Base-by-base conservation (phyloP, 2,797 vertebrate genomes). In the Lemur catta region DNA sequence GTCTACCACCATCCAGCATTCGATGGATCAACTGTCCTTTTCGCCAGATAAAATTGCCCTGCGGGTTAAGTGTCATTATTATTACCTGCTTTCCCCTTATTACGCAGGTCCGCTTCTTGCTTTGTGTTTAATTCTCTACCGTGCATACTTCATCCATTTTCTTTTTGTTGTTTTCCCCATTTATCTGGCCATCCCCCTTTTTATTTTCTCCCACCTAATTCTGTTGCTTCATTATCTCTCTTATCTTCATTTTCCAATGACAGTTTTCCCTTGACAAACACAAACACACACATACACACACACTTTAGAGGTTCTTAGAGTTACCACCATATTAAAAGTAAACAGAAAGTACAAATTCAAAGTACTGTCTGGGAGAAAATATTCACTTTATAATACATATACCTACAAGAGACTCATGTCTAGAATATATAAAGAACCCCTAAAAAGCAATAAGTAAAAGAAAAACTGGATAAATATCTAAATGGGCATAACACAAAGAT, bases 261-360 rank as follows among this genome's bases (percentile, higher is more conserved):
- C 2, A 57, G 8, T 52, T 88, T 74, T 30, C 9, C 26, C 17
- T 84, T 2, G 24, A 1, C 2, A 15, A 6, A 26, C 38, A 38
- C 57, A 63, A 8, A 35, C 2, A 13, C 38, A 20, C 12, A 63
- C 38, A 38, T 38, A 63, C 26, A 26, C n/a, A 89, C 30, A 84
- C 3, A 90, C n/a, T 67, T 38, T 24, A 97, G 15, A 38, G 10
- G 35, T 18, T 20, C 30, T 78, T 78, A 71, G 33, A 35, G 26
- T 85, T 91, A 81, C 28, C 18, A 74, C 2, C 26, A 93, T 24
- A 80, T 69, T 74, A 80, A 79, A 95, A 96, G 52, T 50, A 93
- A 80, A 84, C 0, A 43, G 13, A 59, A 91, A 84, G 35, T 84
- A 82, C 84, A 95, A 71, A 79, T 55, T 4, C n/a, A 88, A 84